phyloP scores from a whole-genome alignment of 2,113 vertebrate species.

The Cynocephalus volans region DNA sequence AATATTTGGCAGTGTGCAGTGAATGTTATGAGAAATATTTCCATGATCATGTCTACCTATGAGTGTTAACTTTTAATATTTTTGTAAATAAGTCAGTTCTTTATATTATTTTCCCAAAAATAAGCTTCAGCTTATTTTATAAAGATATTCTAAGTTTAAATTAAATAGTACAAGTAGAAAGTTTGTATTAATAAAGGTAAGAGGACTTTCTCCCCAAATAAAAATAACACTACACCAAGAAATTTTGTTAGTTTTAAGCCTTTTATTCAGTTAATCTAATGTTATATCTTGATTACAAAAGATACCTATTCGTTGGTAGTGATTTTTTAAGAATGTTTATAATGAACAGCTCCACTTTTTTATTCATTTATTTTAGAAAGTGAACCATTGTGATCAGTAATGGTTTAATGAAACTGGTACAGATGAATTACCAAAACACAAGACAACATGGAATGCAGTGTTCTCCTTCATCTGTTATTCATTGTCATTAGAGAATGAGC shows the following conservation, averaged over 20 bases:
- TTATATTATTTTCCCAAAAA: constrained; percentile 38
- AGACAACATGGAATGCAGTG: not conserved
- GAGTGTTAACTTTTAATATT: constrained; percentile 7
- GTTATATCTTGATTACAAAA: not conserved
- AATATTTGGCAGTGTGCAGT: not conserved
- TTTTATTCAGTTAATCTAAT: constrained; percentile 30
- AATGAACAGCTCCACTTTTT: not conserved
- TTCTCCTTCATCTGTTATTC: not conserved
- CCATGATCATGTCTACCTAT: not conserved
- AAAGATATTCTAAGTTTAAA: constrained; percentile 29
- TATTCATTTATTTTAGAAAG: constrained; percentile 34
- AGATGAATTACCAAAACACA: not conserved
- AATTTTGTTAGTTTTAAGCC: constrained; percentile 40
- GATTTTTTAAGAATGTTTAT: constrained; percentile 9
- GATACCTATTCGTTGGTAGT: not conserved
- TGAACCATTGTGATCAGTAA: not conserved
- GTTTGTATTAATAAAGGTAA: constrained; percentile 31
- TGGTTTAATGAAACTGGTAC: not conserved
- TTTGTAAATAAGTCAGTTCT: not conserved
- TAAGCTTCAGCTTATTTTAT: not conserved
- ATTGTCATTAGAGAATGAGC: not conserved
- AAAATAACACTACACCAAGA: not conserved
- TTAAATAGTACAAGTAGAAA: not conserved
- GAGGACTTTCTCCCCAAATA: not conserved
- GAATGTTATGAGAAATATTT: not conserved